These are phyloP conservation scores for Xenops minutus DNA, from an alignment of 2,797 vertebrate genomes.

Conservation along the genomic window DNA sequence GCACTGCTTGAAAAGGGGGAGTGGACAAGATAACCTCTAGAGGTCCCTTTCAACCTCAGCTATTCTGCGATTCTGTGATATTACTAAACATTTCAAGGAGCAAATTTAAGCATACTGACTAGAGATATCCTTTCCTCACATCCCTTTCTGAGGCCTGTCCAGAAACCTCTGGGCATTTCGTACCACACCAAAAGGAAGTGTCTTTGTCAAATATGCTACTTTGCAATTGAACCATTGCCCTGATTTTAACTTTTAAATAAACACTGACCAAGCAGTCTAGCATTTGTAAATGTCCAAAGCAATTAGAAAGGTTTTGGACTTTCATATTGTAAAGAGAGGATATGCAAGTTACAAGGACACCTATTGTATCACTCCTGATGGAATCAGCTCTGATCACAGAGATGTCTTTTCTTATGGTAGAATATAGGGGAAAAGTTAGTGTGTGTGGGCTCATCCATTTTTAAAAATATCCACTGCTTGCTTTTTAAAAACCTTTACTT, in stretches of 20 bases:
- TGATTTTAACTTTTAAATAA: neutral
- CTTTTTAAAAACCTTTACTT: constrained; percentile 45
- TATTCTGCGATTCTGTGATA: neutral
- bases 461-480: neutral
- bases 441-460: neutral
- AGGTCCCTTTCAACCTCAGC: neutral
- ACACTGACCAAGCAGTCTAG: neutral
- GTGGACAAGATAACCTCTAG: neutral
- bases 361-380: neutral
- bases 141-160: neutral
- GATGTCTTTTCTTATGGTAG: neutral
- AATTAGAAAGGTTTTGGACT: neutral
- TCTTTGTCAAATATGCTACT: neutral
- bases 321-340: neutral
- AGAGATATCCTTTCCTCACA: neutral
- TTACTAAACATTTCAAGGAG: neutral
- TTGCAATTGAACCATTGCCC: neutral
- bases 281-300: neutral
- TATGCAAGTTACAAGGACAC: neutral
- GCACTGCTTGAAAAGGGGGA: neutral
- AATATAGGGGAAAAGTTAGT: constrained; percentile 1
- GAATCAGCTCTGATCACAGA: neutral
- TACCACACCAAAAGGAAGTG: neutral
- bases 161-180: neutral
- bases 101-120: neutral